Evolutionary conservation across 2,113 vertebrate genomes (phyloP), one percentile per base, ranked within the genome.

Genomic region (Pyxicephalus adspersus): DNA sequence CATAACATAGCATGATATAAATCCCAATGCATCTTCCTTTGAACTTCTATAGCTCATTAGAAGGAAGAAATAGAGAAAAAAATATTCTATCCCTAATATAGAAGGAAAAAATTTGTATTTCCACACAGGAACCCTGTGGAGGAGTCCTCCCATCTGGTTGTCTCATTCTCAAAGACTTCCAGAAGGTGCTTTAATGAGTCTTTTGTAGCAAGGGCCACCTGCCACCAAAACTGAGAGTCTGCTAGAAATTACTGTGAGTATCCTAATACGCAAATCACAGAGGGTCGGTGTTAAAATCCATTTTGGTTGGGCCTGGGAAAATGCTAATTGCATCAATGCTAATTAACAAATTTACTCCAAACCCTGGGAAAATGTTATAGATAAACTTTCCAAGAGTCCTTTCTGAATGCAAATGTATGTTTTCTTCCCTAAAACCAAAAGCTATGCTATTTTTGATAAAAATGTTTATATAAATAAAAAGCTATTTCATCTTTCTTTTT

Each of bases 151-250:
- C 91, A 92, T 93, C 92, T 94, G 92, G 88, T 90, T 89, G 86
- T 85, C 90, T 88, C 80, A 88, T 89, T 93, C 92, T 89, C 87
- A 89, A 87, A 89, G 90, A 90, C 83, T 88, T 90, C 90, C 92
- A 94, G 90, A 94, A 93, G 90, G 87, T 93, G 90, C 91, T 92
- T 92, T 94, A 93, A 94, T 92, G 91, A 94, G 87, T 86, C 83
- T 90, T 92, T 92, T 92, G 92, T 86, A 91, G 87, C 86, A 88
- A 83, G 78, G 84, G 72, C 90, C 92, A 93, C 91, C 93, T 94
- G 92, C 87, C 85, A 90, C 92, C 90, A 90, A 91, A 91, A 90
- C 89, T 88, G 91, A 89, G 91, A 85, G 85, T 77, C 90, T 90
- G 87, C 87, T 90, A 90, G 92, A 91, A 90, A 88, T 83, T 88